phyloP scores from a whole-genome alignment of 2,113 vertebrate species.

The Pelecanus crispus region DNA sequence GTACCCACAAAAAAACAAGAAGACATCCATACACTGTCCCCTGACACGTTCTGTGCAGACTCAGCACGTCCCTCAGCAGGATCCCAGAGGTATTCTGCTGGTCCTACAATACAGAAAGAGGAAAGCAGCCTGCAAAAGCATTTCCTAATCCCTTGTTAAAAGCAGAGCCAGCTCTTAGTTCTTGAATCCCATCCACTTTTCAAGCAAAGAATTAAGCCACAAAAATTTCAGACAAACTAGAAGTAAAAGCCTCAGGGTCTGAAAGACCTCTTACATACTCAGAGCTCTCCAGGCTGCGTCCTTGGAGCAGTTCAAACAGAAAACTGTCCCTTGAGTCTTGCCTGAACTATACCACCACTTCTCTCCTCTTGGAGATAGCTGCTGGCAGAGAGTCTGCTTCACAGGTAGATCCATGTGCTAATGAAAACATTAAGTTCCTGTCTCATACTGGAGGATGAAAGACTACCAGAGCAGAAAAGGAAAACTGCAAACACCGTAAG shows the following conservation, averaged over 20 bases:
- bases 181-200: constrained; percentile 9
- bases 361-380: neutral
- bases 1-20: neutral
- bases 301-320: neutral
- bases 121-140: neutral
- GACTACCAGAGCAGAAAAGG: neutral
- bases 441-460: neutral
- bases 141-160: constrained; percentile 54
- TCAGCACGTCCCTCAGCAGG: neutral
- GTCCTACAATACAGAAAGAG: neutral
- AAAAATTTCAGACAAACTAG: neutral
- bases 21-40: neutral
- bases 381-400: neutral
- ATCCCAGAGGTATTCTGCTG: neutral
- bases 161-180: constrained; percentile 13
- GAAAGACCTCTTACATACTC: neutral
- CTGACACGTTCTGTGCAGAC: neutral
- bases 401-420: neutral
- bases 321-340: neutral
- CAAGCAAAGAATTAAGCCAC: neutral
- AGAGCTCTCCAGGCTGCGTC: neutral
- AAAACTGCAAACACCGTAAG: neutral
- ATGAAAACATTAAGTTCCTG: neutral
- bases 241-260: neutral
- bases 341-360: neutral